Conservation (phyloP, 2,797 vertebrate genomes). For the Acanthornis magna region DNA sequence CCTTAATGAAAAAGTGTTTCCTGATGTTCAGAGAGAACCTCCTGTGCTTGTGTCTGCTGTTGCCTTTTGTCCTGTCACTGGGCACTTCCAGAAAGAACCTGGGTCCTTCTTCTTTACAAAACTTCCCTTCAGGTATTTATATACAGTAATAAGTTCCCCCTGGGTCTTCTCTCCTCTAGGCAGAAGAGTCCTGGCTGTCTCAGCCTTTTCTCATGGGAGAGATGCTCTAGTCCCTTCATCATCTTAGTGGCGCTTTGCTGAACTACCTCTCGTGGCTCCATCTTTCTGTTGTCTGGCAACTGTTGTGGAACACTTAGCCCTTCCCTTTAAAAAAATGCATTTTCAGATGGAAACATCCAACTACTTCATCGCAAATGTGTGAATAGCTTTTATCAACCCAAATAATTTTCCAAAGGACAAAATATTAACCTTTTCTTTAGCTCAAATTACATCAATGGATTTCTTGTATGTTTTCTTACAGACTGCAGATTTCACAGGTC, state of each 20-base stretch:
- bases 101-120: not conserved
- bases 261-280: not conserved
- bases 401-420: not conserved
- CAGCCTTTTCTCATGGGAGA: not conserved
- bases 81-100: not conserved
- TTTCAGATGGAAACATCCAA: not conserved
- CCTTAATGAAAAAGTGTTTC: not conserved
- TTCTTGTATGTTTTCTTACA: not conserved
- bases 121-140: not conserved
- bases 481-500: not conserved
- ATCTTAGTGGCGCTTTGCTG: not conserved
- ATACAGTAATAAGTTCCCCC: rapidly evolving
- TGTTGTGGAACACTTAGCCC: not conserved
- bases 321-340: not conserved
- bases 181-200: not conserved
- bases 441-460: not conserved
- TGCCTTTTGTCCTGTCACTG: not conserved
- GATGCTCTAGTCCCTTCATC: not conserved
- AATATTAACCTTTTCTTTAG: not conserved
- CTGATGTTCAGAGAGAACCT: not conserved
- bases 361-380: not conserved
- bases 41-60: not conserved
- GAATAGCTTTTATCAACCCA: not conserved
- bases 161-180: not conserved
- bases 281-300: not conserved